These are phyloP conservation scores for Pangasius sanitwongsei DNA, from an alignment of 2,797 vertebrate species.

Conservation along the genomic window DNA sequence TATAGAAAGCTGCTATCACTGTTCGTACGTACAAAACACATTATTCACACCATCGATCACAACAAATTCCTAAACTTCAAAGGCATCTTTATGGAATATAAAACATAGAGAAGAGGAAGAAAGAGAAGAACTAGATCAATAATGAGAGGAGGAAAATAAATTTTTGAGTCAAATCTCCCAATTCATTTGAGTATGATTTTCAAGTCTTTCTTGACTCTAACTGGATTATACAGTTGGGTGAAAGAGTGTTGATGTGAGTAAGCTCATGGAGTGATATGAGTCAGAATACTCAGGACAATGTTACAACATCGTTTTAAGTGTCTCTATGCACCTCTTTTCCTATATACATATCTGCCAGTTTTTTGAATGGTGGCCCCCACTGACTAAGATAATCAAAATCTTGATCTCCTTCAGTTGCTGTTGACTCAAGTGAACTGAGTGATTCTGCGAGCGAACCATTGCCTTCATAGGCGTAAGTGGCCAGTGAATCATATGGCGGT, in stretches of 20 bases:
- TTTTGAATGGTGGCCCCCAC: constrained; percentile 96
- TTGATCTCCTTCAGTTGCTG: constrained; percentile 91
- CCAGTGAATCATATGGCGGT: constrained; percentile 94
- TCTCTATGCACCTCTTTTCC: constrained; percentile 90
- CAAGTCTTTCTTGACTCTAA: constrained; percentile 55
- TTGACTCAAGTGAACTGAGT: constrained; percentile 92
- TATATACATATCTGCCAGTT: constrained; percentile 97
- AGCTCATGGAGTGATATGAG: constrained; percentile 48
- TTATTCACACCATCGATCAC: constrained; percentile 82
- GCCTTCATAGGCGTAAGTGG: constrained; percentile 97
- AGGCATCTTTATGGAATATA: constrained; percentile 82
- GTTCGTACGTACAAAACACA: constrained; percentile 82
- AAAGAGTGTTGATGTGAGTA: constrained; percentile 31
- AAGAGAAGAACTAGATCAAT: constrained; percentile 39
- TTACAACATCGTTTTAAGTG: constrained; percentile 71
- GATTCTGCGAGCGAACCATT: constrained; percentile 92
- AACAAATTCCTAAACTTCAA: constrained; percentile 81
- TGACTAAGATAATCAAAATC: constrained; percentile 96
- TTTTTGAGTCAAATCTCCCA: constrained; percentile 36
- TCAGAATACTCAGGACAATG: constrained; percentile 48
- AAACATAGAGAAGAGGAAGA: constrained; percentile 56
- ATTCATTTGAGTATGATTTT: constrained; percentile 47
- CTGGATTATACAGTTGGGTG: constrained; percentile 50
- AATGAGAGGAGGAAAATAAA: constrained; percentile 25
- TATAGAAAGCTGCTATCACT: constrained; percentile 83